phyloP scores from a whole-genome alignment of 2,888 invertebrate genomes.

The Tetropium fuscum region DNA sequence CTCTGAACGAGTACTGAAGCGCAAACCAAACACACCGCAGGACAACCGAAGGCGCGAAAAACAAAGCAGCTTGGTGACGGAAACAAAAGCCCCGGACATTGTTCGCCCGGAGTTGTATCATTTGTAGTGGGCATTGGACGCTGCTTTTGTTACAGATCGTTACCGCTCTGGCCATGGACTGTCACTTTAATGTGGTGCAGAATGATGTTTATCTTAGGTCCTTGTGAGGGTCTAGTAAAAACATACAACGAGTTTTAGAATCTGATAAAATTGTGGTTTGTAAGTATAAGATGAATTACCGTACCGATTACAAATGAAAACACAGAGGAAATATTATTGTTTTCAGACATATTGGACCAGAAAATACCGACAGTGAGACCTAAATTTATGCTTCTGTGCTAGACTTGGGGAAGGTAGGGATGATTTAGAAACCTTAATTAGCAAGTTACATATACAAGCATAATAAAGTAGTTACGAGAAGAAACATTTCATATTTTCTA shows the following conservation, averaged over 20 bases:
- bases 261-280: no score
- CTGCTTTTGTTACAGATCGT: conserved; percentile 54
- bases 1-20: conserved; percentile 46
- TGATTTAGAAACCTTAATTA: no score
- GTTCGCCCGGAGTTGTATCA: conserved; percentile 51
- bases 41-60: conserved; percentile 47
- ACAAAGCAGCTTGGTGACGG: conserved; percentile 43
- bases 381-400: no score
- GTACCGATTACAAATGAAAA: background rate
- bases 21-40: conserved; percentile 49
- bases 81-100: conserved; percentile 51
- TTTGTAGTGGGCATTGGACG: conserved; percentile 39
- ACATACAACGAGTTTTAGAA: conserved; percentile 1
- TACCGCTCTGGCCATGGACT: conserved; percentile 50
- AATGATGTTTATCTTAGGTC: conserved; percentile 18
- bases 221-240: background rate
- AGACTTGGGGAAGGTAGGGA: no score
- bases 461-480: no score
- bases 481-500: no score
- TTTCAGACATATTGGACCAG: background rate
- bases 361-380: no score
- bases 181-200: conserved; percentile 46
- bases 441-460: no score
- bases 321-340: background rate
- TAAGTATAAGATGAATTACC: no score